Conservation (phyloP, 2,888 invertebrate species). For the Colletes collaris region DNA sequence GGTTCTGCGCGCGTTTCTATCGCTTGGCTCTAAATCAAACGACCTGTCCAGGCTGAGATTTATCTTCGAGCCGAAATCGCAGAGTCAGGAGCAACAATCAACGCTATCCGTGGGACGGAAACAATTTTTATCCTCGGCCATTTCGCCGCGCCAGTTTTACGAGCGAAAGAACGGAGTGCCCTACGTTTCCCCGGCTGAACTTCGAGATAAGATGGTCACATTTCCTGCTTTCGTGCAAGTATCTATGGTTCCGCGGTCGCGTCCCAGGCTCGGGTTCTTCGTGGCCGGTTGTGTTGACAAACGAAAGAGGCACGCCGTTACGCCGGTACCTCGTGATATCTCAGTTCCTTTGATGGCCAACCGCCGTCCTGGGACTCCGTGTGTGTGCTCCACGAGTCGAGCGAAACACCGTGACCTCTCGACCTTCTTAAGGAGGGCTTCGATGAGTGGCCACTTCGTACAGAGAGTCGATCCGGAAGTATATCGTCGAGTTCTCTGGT, state of each 20-base stretch:
- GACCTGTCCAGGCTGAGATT: not conserved
- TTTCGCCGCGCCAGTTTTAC: conserved; percentile 18
- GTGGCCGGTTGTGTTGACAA: conserved; percentile 49
- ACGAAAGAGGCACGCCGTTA: conserved; percentile 41
- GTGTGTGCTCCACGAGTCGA: conserved; percentile 23
- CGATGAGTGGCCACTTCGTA: conserved; percentile 52
- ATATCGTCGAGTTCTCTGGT: conserved; percentile 19
- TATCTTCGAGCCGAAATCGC: not conserved
- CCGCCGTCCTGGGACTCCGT: conserved; percentile 40
- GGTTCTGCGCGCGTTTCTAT: no score
- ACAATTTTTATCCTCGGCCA: conserved; percentile 21
- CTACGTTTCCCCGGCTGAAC: not conserved
- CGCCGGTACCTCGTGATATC: conserved; percentile 51
- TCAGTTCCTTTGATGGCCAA: conserved; percentile 55
- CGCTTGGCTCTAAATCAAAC: no score
- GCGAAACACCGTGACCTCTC: conserved; percentile 55
- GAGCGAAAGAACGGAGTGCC: not conserved
- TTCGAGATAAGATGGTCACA: conserved; percentile 36
- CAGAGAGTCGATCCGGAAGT: conserved; percentile 50
- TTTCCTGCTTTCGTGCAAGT: conserved; percentile 22
- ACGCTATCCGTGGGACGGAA: conserved; percentile 7
- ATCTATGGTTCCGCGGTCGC: conserved; percentile 39
- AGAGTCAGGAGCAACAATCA: not conserved
- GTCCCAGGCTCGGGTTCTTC: conserved; percentile 7
- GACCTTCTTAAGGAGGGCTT: conserved; percentile 56